phyloP scores from a whole-genome alignment of 2,797 vertebrate species.

The Gobio occitaniae region DNA sequence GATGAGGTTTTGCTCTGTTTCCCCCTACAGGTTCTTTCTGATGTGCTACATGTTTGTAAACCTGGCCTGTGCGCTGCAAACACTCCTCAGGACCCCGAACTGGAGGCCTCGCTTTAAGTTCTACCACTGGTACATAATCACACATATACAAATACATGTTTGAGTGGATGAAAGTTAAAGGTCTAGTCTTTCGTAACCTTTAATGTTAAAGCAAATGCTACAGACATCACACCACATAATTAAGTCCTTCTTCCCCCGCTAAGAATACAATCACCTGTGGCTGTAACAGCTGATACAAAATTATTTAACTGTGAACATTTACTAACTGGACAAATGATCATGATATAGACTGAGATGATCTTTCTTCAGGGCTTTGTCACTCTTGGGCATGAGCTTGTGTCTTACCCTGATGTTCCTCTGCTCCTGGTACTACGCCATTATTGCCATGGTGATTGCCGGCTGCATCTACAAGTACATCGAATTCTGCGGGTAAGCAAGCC shows the following conservation, averaged over 20 bases:
- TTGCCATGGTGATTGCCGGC: slow-evolving; percentile 95
- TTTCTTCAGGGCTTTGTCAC: slow-evolving; percentile 89
- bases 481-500: slow-evolving; percentile 89
- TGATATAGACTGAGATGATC: not conserved
- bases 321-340: slow-evolving; percentile 4
- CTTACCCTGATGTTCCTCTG: slow-evolving; percentile 98
- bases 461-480: slow-evolving; percentile 99
- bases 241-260: not conserved
- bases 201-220: not conserved
- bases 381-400: slow-evolving; percentile 96
- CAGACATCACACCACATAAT: not conserved
- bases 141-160: not conserved
- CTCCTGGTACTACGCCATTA: slow-evolving; percentile 97
- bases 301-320: not conserved
- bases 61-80: slow-evolving; percentile 96
- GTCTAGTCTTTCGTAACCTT: not conserved
- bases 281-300: not conserved
- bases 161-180: not conserved
- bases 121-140: slow-evolving; percentile 69
- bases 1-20: not conserved
- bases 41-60: slow-evolving; percentile 99
- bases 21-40: slow-evolving; percentile 91
- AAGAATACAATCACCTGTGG: not conserved
- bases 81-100: slow-evolving; percentile 94
- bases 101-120: slow-evolving; percentile 98